These are phyloP conservation scores for Mormyrops boulengeri DNA, from an alignment of 2,797 vertebrate species.

Conservation along the genomic window DNA sequence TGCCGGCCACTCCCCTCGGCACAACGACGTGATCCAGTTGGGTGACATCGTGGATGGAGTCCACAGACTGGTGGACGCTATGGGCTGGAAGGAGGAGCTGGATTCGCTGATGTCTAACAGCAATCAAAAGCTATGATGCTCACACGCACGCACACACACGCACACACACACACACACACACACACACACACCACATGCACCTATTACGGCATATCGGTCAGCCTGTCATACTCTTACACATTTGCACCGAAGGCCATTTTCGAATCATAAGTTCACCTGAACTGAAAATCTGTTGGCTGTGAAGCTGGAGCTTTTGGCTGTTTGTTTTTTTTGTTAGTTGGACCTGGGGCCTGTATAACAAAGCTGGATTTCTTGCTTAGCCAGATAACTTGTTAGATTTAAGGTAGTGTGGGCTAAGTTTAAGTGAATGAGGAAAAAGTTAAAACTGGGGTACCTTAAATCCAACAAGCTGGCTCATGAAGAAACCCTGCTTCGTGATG, in stretches of 20 bases:
- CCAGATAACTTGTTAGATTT: background rate
- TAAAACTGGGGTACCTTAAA: background rate
- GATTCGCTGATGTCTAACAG: slow-evolving; percentile 50
- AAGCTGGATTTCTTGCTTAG: background rate
- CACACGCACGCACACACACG: background rate
- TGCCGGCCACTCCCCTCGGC: slow-evolving; percentile 42
- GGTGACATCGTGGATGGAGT: slow-evolving; percentile 77
- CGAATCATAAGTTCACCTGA: background rate
- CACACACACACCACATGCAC: background rate
- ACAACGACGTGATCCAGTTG: slow-evolving; percentile 68
- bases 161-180: background rate
- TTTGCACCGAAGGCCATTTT: background rate
- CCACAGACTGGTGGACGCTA: slow-evolving; percentile 63
- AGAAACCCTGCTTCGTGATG: background rate
- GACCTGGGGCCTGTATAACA: background rate
- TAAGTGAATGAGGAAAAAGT: background rate
- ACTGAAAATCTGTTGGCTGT: background rate
- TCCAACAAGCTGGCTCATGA: background rate
- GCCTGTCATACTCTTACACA: background rate
- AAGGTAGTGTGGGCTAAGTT: background rate
- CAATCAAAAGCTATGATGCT: slow-evolving; percentile 40
- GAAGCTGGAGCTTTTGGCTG: background rate
- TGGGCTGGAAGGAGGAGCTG: slow-evolving; percentile 78
- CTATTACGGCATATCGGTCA: background rate
- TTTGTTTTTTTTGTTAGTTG: background rate